Percentiles rank a stretch among this genome's conserved stretches.
phyloP scores from a whole-genome alignment of 2,888 invertebrate genomes.

The Metallyticus violacea region DNA sequence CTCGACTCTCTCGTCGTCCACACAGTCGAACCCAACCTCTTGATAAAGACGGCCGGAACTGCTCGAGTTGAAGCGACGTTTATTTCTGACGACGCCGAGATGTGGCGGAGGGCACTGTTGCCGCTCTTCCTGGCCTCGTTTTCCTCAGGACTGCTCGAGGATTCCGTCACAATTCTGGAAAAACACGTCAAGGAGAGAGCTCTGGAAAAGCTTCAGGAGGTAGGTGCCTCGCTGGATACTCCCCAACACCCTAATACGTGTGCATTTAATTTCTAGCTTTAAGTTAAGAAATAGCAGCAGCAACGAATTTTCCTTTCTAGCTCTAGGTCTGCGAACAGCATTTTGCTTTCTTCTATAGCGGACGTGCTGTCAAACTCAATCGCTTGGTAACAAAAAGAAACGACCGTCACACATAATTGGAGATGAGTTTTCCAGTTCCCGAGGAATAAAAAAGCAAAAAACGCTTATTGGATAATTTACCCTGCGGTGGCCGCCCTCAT shows the following conservation, averaged over 20 bases:
- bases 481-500: no score
- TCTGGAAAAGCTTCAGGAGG: conserved; percentile 20
- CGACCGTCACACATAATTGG: no score
- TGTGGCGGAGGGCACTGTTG: not conserved
- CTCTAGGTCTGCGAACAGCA: no score
- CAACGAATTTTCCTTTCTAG: not conserved
- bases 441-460: no score
- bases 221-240: not conserved
- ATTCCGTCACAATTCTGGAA: not conserved
- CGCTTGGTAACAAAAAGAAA: no score
- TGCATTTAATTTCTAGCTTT: not conserved
- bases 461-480: no score
- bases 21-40: not conserved
- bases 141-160: not conserved
- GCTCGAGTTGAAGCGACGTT: not conserved
- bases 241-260: not conserved
- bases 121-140: not conserved
- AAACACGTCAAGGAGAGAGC: conserved; percentile 15
- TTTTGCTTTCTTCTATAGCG: no score
- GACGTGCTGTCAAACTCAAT: no score
- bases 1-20: not conserved
- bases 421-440: no score
- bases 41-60: not conserved
- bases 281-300: not conserved
- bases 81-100: not conserved